Evolutionary conservation across 2,113 vertebrate genomes (phyloP).

Genomic region (Cranoglanis bouderius): DNA sequence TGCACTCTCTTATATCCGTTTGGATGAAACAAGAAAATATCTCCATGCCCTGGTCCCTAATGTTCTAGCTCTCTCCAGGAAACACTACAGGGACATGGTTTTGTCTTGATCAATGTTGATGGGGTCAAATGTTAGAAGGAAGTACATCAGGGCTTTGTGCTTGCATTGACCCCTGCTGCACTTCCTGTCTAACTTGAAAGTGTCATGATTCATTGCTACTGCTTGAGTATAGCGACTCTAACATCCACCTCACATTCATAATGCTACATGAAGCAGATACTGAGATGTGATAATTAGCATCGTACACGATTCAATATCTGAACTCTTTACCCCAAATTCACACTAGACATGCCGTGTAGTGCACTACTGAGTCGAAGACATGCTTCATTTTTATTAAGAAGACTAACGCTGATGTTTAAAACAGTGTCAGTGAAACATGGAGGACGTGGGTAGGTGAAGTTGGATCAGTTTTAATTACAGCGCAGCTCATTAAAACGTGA

Average conservation of each 20-base stretch:
- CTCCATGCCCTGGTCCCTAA: neutral
- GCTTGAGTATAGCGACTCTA: constrained; percentile 20
- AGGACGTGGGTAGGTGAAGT: neutral
- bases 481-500: constrained; percentile 5
- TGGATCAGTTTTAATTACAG: neutral
- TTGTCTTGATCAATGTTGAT: constrained; percentile 64
- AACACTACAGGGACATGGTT: constrained; percentile 41
- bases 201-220: constrained; percentile 50
- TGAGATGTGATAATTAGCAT: constrained; percentile 6
- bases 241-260: neutral
- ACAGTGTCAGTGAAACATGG: neutral
- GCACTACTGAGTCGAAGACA: neutral
- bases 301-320: neutral
- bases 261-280: constrained; percentile 28
- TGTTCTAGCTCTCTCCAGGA: constrained; percentile 4
- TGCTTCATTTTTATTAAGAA: neutral
- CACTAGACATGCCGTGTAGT: neutral
- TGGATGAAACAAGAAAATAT: neutral
- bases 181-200: constrained; percentile 50
- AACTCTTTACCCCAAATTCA: constrained; percentile 4
- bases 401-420: neutral
- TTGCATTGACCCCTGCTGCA: constrained; percentile 63
- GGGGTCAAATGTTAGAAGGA: constrained; percentile 58
- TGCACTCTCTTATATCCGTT: neutral
- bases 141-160: constrained; percentile 72